phyloP scores from a whole-genome alignment of 2,797 vertebrate species.

The Onychomys arenicola region DNA sequence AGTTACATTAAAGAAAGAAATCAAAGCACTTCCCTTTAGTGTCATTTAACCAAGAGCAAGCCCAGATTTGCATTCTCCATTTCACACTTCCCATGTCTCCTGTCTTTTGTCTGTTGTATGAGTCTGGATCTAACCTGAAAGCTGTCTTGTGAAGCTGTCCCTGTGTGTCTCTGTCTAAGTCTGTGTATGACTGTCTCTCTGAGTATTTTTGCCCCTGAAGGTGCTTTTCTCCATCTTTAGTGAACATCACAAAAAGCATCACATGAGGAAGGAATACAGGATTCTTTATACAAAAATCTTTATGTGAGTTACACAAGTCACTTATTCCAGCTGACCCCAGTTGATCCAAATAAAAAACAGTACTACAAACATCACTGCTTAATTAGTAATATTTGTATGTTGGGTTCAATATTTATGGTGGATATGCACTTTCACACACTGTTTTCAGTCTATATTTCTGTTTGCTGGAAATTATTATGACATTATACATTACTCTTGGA shows the following conservation, averaged over 20 bases:
- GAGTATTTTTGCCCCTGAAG: background rate
- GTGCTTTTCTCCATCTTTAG: background rate
- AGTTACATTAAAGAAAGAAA: background rate
- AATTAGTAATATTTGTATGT: background rate
- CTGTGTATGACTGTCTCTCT: background rate
- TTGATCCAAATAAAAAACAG: background rate
- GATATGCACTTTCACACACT: background rate
- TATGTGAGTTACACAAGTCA: background rate
- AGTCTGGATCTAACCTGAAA: background rate
- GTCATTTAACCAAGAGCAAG: background rate
- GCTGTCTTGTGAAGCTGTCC: background rate
- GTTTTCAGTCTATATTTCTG: background rate
- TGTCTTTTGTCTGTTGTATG: background rate
- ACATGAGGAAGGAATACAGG: background rate
- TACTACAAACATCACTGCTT: background rate
- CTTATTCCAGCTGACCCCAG: background rate
- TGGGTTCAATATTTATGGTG: background rate
- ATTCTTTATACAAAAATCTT: background rate
- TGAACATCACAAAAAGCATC: background rate
- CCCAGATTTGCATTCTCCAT: background rate
- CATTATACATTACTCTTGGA: background rate
- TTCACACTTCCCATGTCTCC: background rate
- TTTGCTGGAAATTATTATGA: background rate
- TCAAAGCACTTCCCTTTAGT: background rate
- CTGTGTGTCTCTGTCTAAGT: background rate